Conservation (phyloP, 2,797 vertebrate genomes). For the Typhlichthys subterraneus region DNA sequence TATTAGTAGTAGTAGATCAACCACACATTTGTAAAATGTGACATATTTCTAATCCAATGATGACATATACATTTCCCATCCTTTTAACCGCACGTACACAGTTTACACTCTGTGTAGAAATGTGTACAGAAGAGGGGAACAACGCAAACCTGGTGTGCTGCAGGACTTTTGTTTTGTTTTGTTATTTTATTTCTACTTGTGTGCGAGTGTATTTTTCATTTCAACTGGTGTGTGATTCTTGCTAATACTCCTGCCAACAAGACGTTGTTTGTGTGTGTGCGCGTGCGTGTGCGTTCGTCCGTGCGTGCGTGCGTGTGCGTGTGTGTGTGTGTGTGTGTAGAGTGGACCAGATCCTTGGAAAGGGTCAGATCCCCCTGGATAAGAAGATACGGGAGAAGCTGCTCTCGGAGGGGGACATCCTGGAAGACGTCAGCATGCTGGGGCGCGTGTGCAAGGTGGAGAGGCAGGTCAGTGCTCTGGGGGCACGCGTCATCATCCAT, state of each 20-base stretch:
- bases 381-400: conserved; percentile 93
- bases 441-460: conserved; percentile 97
- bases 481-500: too few species aligned
- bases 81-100: conserved; percentile 5
- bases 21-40: not conserved
- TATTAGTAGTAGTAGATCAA: not conserved
- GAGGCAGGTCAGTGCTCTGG: conserved; percentile 84
- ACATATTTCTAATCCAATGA: conserved; percentile 36
- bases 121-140: not conserved
- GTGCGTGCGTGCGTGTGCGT: not conserved
- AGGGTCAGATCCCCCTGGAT: conserved; percentile 93
- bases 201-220: not conserved
- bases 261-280: not conserved
- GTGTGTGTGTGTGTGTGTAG: conserved; percentile 58
- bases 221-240: not conserved
- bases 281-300: not conserved
- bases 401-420: conserved; percentile 85
- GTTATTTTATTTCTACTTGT: not conserved
- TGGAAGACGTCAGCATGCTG: conserved; percentile 96
- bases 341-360: conserved; percentile 97
- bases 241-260: conserved; percentile 8
- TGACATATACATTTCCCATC: not conserved
- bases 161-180: not conserved
- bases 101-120: not conserved
- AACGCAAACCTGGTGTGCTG: not conserved